Percentiles rank a stretch among this genome's conserved stretches.
These are phyloP conservation scores for Lepus oiostolus DNA, from an alignment of 2,797 vertebrate species.

Conservation along the genomic window DNA sequence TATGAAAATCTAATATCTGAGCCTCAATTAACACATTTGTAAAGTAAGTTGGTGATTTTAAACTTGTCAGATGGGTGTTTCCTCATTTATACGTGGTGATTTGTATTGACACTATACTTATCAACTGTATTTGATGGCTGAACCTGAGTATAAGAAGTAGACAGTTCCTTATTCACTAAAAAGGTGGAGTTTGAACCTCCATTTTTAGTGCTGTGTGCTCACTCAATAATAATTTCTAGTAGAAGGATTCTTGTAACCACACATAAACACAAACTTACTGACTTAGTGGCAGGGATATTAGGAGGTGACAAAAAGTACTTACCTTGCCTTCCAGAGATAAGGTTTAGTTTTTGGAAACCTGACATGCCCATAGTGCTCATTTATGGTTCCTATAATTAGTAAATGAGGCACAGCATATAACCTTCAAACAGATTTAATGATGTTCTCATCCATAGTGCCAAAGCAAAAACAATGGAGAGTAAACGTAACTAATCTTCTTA, in stretches of 20 bases:
- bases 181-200: neutral
- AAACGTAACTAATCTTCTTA: neutral
- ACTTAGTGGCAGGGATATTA: neutral
- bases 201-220: neutral
- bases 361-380: neutral
- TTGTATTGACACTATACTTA: neutral
- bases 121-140: neutral
- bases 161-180: neutral
- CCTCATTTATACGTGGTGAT: constrained; percentile 15
- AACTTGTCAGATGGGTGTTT: neutral
- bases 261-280: neutral
- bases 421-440: neutral
- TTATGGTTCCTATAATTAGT: neutral
- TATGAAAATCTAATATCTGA: constrained; percentile 1
- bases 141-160: neutral
- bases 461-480: neutral
- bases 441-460: neutral
- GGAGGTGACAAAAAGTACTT: neutral
- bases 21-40: constrained; percentile 1
- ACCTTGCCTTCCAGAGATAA: neutral
- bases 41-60: constrained; percentile 32
- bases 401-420: neutral
- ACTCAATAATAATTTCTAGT: neutral
- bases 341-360: neutral
- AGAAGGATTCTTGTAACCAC: neutral